Conservation (phyloP, 2,113 vertebrate species). For the Stegastes partitus region DNA sequence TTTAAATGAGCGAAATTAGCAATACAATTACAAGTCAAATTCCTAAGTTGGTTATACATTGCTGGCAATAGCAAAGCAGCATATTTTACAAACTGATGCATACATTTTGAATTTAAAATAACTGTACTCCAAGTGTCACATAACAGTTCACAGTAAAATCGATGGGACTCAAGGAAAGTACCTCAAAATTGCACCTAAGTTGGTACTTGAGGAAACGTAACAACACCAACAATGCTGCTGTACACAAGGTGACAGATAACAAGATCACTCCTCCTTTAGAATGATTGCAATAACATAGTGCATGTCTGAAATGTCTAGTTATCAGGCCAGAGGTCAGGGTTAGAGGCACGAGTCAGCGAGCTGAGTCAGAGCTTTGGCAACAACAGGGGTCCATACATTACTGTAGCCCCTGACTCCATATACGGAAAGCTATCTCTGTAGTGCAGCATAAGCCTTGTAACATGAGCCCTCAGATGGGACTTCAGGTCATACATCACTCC, state of each 20-base stretch:
- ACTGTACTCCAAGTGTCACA: too few relatives aligned
- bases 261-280: slow-evolving; percentile 43
- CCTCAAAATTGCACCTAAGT: background rate
- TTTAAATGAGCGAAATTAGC: background rate
- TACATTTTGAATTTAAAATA: too few relatives aligned
- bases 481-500: slow-evolving; percentile 81
- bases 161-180: background rate
- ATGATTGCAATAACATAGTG: slow-evolving; percentile 56
- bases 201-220: background rate
- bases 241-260: slow-evolving; percentile 68
- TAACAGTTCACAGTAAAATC: background rate
- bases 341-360: slow-evolving; percentile 66
- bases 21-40: too few relatives aligned
- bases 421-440: slow-evolving; percentile 75
- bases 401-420: slow-evolving; percentile 79
- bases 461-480: slow-evolving; percentile 80
- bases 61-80: too few relatives aligned
- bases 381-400: slow-evolving; percentile 78
- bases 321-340: slow-evolving; percentile 78
- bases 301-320: slow-evolving; percentile 65
- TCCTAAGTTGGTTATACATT: too few relatives aligned
- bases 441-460: slow-evolving; percentile 81
- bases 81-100: too few relatives aligned
- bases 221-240: slow-evolving; percentile 33
- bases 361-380: slow-evolving; percentile 83